Conservation (phyloP, 2,797 vertebrate genomes). For the Liasis olivaceus region DNA sequence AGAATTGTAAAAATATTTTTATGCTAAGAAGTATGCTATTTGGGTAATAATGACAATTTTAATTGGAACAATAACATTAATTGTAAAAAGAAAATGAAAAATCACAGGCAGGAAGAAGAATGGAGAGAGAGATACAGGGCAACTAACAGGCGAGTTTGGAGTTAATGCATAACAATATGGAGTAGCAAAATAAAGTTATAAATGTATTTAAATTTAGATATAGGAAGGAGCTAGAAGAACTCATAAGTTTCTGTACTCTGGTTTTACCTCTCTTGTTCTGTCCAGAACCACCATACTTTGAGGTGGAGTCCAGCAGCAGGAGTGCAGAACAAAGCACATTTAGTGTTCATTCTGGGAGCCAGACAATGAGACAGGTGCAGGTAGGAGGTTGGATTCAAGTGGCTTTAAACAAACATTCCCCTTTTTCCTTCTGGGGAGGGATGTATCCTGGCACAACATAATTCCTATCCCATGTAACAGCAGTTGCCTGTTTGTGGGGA, state of each 20-base stretch:
- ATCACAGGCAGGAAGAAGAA: background rate
- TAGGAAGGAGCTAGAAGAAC: background rate
- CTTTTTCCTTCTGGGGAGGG: background rate
- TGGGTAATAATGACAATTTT: background rate
- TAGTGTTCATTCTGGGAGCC: background rate
- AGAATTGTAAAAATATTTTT: background rate
- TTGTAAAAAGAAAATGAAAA: background rate
- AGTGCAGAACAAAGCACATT: background rate
- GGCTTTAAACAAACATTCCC: background rate
- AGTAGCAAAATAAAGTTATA: background rate
- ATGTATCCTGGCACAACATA: background rate
- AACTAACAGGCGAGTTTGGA: background rate
- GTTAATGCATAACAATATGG: background rate
- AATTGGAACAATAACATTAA: background rate
- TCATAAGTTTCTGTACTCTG: background rate
- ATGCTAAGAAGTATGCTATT: background rate
- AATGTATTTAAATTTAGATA: background rate
- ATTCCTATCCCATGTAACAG: background rate
- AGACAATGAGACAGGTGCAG: background rate
- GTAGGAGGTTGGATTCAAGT: background rate
- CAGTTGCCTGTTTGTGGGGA: background rate
- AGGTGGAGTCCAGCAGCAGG: background rate
- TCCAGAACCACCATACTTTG: constrained; percentile 15
- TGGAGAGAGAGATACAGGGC: background rate
- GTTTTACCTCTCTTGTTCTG: background rate